Base-by-base conservation (phyloP, 2,797 vertebrate genomes). In the Oreonectes daqikongensis region DNA sequence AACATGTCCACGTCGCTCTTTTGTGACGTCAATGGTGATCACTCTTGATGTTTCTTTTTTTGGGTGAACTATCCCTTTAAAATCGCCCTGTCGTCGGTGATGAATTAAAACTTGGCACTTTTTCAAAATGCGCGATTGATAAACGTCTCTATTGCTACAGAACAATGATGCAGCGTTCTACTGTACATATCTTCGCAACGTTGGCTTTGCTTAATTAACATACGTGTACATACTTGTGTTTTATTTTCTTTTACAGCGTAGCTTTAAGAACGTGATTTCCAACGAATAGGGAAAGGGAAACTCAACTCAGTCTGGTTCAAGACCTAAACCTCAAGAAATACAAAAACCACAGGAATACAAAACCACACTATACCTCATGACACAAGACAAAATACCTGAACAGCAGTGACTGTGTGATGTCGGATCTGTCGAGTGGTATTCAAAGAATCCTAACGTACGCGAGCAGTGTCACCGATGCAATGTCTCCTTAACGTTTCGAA, bases 401-500 rank as follows among this genome's bases (percentile, higher is more conserved):
- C 72, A 81, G 57, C 69, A 79, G 80, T 52, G 40, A 83, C 79
- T 64, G 72, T 53, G 87, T 91, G 90, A 92, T 91, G 92, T 90
- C 88, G 35, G 35, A 35, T 35, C 40, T 42, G 40, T 69, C 60
- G 42, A 71, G 79, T 32, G 61, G 79, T 75, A 79, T 69, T 79
- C 38, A 64, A 80, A 90, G 88, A 91, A 88, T 88, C 87, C 48
- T 72, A 91, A 93, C 86, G 86, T 83, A 86, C 83, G 86, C 87
- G 92, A 90, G 92, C 90, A 93, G 93, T 93, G 93, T 82, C 89
- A 90, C 87, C 92, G 91, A 93, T 94, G 94, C 94, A 94, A 94
- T 93, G 92, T 89, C 90, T 86, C 87, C 90, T 93, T 93, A 95
- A 90, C 91, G 91, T 91, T 94, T 94, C 94, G 90, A 94, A 94